phyloP scores from a whole-genome alignment of 2,113 vertebrate genomes.

The Mesembrinibis cayennensis region DNA sequence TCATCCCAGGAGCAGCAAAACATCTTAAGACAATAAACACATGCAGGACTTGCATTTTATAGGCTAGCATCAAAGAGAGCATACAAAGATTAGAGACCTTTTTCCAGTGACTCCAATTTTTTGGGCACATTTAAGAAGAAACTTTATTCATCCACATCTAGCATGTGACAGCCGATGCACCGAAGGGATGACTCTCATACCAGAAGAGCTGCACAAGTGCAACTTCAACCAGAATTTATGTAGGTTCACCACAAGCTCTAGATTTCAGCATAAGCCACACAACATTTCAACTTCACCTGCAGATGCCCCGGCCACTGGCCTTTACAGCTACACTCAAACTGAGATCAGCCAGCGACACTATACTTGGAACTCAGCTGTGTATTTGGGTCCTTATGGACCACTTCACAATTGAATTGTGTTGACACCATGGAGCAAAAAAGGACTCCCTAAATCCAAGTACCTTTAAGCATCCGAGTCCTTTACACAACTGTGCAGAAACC shows the following conservation, averaged over 20 bases:
- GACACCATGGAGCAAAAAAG: background rate
- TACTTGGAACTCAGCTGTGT: background rate
- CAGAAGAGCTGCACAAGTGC: background rate
- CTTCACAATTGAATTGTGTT: background rate
- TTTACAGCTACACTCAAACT: background rate
- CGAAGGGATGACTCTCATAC: background rate
- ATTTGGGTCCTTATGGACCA: background rate
- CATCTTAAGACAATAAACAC: background rate
- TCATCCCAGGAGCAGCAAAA: background rate
- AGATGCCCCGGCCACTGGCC: background rate
- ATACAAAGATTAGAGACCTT: background rate
- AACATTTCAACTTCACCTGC: background rate
- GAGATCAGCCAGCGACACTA: background rate
- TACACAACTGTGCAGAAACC: background rate
- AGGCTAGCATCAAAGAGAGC: background rate
- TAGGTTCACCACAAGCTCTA: background rate
- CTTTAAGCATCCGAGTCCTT: background rate
- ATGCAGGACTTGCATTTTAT: background rate
- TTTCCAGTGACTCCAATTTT: background rate
- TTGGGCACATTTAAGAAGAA: background rate
- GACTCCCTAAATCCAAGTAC: background rate
- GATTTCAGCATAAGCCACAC: background rate
- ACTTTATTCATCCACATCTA: background rate
- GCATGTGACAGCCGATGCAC: background rate
- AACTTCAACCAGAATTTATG: background rate